Conservation (phyloP, 2,888 invertebrate species). For the Mystacides longicornis region DNA sequence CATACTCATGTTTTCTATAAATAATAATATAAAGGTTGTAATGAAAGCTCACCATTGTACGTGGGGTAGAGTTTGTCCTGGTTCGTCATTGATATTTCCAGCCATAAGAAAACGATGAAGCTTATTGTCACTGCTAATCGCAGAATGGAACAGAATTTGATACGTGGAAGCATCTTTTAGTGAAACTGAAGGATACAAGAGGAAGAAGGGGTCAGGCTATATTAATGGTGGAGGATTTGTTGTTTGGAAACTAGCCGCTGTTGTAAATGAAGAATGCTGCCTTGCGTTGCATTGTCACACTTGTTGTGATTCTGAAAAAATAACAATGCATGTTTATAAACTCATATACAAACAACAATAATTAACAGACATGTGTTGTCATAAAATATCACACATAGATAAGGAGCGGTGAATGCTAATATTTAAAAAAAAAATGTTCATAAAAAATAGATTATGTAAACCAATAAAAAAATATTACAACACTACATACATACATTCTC, state of each 20-base stretch:
- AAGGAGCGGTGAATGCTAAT: no score
- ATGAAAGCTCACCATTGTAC: conserved; percentile 17
- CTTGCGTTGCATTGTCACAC: neutral
- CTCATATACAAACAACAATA: neutral
- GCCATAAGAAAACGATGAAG: conserved; percentile 41
- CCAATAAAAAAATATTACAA: no score
- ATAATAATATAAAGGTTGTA: no score
- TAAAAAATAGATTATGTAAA: no score
- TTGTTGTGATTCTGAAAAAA: neutral
- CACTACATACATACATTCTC: no score
- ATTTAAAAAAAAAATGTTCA: no score
- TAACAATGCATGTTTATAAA: neutral
- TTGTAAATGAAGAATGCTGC: neutral
- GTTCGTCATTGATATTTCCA: conserved; percentile 35
- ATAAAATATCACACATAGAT: no score
- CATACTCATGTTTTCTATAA: no score
- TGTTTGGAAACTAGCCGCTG: neutral
- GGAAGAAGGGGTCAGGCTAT: neutral
- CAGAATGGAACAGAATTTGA: conserved; percentile 42
- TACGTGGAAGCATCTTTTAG: conserved; percentile 42
- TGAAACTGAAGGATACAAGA: neutral
- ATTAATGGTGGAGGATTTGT: neutral
- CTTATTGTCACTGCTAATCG: conserved; percentile 40
- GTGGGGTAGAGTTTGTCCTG: conserved; percentile 17
- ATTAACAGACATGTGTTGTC: no score